Base-by-base conservation (phyloP, 2,113 vertebrate species). In the Pycnonotus jocosus region DNA sequence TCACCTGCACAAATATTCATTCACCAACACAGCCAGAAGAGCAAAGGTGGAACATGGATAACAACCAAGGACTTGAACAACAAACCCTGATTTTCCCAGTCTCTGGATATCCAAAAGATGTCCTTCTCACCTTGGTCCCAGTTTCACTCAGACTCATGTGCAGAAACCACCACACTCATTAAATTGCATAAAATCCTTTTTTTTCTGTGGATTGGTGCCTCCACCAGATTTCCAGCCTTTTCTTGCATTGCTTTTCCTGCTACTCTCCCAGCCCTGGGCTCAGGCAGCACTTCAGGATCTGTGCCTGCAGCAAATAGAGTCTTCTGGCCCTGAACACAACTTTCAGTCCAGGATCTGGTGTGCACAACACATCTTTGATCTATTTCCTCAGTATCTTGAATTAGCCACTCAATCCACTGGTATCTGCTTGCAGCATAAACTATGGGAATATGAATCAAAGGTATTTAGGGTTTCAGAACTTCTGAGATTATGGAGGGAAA, bases 391-490 rank as follows among this genome's bases (percentile, higher is more conserved):
- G 20, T 48, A 37, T 50, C 37, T 81, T 86, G 50, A 86, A 86
- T 95, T 86, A 91, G 62, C n/a, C 33, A 74, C 58, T 88, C 31
- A 17, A 61, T 65, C n/a, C 2, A 9, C 1, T 38, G 20, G 10
- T 68, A 31, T 60, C 56, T 84, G 31, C 40, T 65, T 50, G 37
- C 51, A 88, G 62, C 25, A 71, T 90, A 58, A 96, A 88, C 23
- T 48, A 78, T 86, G 20, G 35, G 82, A 91, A 71, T 74, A 94
- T 83, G 76, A 91, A 95, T 92, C 91, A 93, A 73, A 85, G 28
- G 37, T 47, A 88, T 73, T 13, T 76, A 68, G 57, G 19, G 31
- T 79, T 94, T 94, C 42, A 79, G 79, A 91, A 88, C 37, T 94
- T 90, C 70, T 56, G 73, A 86, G 37, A 94, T 37, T 42, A 70